Evolutionary conservation across 2,888 invertebrate species (phyloP).

Genomic region (Eretmocerus hayati): DNA sequence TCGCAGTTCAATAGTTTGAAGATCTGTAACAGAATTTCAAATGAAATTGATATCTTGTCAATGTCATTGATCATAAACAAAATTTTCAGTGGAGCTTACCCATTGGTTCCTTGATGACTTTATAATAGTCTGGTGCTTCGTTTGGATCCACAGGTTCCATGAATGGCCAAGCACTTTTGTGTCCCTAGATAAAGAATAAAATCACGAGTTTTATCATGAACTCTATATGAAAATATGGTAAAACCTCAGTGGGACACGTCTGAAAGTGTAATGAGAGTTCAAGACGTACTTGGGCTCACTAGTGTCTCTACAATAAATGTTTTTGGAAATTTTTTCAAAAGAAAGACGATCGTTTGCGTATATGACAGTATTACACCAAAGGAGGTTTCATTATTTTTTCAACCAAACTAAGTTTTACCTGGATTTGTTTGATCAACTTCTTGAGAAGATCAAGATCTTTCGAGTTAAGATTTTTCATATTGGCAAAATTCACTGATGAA

Average conservation of each 20-base stretch:
- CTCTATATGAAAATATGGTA: too few species aligned
- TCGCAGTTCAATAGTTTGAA: conserved; percentile 84
- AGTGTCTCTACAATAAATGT: too few species aligned
- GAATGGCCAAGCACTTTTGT: conserved; percentile 97
- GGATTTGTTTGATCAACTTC: conserved; percentile 82
- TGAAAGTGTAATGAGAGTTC: too few species aligned
- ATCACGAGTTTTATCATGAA: not conserved
- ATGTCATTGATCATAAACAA: not conserved
- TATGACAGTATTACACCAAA: too few species aligned
- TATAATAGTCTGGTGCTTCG: conserved; percentile 95
- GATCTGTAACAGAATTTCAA: conserved; percentile 58
- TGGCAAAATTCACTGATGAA: conserved; percentile 81
- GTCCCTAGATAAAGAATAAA: conserved; percentile 53
- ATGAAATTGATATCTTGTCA: conserved; percentile 1
- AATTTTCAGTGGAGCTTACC: conserved; percentile 54
- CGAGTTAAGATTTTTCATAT: conserved; percentile 74
- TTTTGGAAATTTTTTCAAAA: too few species aligned
- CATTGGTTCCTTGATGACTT: conserved; percentile 93
- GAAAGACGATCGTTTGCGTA: too few species aligned
- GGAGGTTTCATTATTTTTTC: too few species aligned
- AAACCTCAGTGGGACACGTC: too few species aligned
- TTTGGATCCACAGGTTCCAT: conserved; percentile 93
- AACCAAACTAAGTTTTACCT: conserved; percentile 58
- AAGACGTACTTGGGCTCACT: too few species aligned
- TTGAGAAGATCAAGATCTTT: conserved; percentile 78